A percentile compares a stretch with the other conserved stretches of the same genome.
Conservation (phyloP, 1,140 invertebrate species). For the Magallana ariakensis region DNA sequence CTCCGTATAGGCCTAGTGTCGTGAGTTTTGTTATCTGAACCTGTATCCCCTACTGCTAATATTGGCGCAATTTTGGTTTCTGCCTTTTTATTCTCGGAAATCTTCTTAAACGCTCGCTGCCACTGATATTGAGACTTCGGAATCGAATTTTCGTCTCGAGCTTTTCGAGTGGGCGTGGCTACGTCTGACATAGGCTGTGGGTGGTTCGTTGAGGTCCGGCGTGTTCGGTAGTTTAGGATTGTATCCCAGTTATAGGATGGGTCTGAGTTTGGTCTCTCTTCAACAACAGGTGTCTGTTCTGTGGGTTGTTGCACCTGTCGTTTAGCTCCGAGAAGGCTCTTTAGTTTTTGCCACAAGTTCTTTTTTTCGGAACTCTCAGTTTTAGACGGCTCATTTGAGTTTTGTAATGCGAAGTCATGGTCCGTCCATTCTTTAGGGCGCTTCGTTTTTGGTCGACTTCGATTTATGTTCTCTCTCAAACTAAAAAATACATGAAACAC, state of each 20-base stretch:
- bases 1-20: not conserved
- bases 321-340: not conserved
- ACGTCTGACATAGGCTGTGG: not conserved
- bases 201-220: not conserved
- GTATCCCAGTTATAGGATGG: not conserved
- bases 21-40: not conserved
- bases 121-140: slow-evolving; percentile 13
- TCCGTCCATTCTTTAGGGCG: slow-evolving; percentile 11
- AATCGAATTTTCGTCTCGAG: not conserved
- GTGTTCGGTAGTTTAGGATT: not conserved
- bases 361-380: not conserved
- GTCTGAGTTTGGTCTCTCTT: not conserved
- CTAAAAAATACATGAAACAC: no score
- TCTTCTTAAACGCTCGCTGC: not conserved
- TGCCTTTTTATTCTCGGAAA: not conserved
- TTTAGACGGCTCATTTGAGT: not conserved
- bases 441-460: slow-evolving; percentile 8
- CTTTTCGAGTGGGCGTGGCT: not conserved
- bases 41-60: no score
- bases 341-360: slow-evolving; percentile 11
- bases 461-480: not conserved
- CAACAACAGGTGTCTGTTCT: not conserved
- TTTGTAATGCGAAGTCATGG: not conserved
- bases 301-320: not conserved
- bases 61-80: not conserved